phyloP scores from a whole-genome alignment of 2,113 vertebrate genomes.

The Ictalurus punctatus region DNA sequence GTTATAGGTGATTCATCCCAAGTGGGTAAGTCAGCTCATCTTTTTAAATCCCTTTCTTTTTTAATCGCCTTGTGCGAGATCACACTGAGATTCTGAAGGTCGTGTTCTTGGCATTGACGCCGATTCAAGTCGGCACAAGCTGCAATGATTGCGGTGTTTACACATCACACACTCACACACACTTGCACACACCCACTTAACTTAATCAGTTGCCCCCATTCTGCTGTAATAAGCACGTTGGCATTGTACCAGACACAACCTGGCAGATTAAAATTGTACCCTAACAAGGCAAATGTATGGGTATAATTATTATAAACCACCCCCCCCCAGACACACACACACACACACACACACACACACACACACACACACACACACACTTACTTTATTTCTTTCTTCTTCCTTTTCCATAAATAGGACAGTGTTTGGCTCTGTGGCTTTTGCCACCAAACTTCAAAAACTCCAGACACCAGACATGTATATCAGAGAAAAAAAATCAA shows the following conservation, averaged over 20 bases:
- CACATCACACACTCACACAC: conserved; percentile 20
- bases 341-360: background rate
- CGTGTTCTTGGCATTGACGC: conserved; percentile 26
- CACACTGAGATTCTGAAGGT: conserved; percentile 33
- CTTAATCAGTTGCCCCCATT: conserved; percentile 6
- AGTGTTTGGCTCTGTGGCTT: background rate
- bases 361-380: background rate
- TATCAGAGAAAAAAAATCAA: background rate
- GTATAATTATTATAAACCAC: background rate
- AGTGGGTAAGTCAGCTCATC: conserved; percentile 66
- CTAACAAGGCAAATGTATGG: conserved; percentile 5
- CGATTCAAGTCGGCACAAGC: background rate
- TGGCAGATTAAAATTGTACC: conserved; percentile 27
- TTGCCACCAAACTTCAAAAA: background rate
- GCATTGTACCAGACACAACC: conserved; percentile 24
- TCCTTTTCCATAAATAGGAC: background rate
- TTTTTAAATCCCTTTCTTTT: conserved; percentile 11
- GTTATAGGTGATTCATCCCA: conserved; percentile 72
- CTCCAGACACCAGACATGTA: background rate
- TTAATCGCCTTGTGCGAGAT: conserved; percentile 14
- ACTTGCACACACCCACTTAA: background rate
- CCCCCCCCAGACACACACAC: background rate
- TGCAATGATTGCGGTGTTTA: conserved; percentile 11
- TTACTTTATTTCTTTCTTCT: too few species aligned
- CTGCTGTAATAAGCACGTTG: conserved; percentile 20